These are phyloP conservation scores for Poecile montanus DNA, from an alignment of 2,797 vertebrate species.

Conservation along the genomic window DNA sequence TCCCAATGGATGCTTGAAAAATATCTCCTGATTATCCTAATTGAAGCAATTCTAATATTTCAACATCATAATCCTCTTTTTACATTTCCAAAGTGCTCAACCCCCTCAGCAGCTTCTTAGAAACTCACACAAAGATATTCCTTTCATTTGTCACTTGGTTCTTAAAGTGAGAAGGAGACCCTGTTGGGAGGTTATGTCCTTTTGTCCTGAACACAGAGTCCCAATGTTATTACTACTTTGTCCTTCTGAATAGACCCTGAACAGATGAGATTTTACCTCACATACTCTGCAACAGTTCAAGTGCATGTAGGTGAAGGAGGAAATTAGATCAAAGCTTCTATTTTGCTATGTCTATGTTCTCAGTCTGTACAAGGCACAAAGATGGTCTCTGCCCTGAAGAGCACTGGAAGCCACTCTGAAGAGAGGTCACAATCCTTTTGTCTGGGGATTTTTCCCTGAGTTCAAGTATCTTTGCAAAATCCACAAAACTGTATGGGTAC, in stretches of 20 bases:
- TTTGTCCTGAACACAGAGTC: neutral
- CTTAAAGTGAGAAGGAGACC: neutral
- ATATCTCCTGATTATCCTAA: neutral
- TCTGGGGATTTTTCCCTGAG: neutral
- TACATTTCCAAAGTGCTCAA: neutral
- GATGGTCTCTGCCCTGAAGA: neutral
- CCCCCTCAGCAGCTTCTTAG: neutral
- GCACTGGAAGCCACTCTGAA: neutral
- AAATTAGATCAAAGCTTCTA: conserved; percentile 7
- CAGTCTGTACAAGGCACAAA: neutral
- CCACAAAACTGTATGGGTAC: neutral
- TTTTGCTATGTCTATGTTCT: neutral
- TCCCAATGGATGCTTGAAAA: neutral
- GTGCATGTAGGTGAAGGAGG: neutral
- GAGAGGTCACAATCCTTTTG: neutral
- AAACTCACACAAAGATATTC: neutral
- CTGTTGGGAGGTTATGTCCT: neutral
- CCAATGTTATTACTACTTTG: neutral
- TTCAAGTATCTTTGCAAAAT: neutral
- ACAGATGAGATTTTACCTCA: neutral
- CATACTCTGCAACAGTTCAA: neutral
- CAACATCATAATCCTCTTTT: neutral
- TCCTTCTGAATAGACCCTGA: neutral
- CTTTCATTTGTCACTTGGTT: neutral
- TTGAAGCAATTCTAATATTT: neutral